Evolutionary conservation across 2,113 vertebrate species (phyloP), one percentile per base, ranked within the genome.

Genomic region (Poeciliopsis turrubarensis): DNA sequence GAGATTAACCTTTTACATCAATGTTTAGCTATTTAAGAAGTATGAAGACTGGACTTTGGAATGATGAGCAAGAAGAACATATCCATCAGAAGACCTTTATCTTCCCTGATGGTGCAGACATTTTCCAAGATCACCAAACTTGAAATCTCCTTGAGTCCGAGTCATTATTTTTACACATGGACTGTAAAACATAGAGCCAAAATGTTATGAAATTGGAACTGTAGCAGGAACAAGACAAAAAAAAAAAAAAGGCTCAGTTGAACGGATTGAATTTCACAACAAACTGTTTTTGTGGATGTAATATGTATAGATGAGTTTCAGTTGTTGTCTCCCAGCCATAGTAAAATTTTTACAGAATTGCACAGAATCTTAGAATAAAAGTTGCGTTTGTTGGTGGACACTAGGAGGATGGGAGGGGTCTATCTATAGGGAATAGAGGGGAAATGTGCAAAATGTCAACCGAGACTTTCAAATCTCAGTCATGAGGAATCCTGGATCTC

Each of bases 401-500:
- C 47, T 68, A 13, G 51, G n/a, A 72, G 70, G 57, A 25, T 13
- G 63, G 74, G 70, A 17, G 51, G 63, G 13, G 77, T 74, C 72
- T 72, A 11, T 77, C 90, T 12, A 1, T 32, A 29, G 88, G 90
- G 87, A 86, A 60, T 73, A 63, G 30, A 62, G 61, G 87, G 89
- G 90, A 90, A 89, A 82, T 62, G 68, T 75, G 67, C 34, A 79
- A 81, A 77, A 71, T 54, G 80, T 76, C 80, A 72, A 47, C 51
- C 29, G 1, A 60, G 63, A 68, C 72, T 86, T 80, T 83, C 67
- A 86, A 65, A 64, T 70, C 57, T 60, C 26, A 61, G 69, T 80
- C 11, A 1, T 25, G 61, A 66, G 26, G 47, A 32, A 41, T 79
- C 77, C 78, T 72, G 39, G 39, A 15, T 68, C 73, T 54, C 60